Percentiles rank a stretch among this genome's conserved stretches.
These are phyloP conservation scores for Sapajus apella DNA, from an alignment of 2,113 vertebrate genomes.

Conservation along the genomic window DNA sequence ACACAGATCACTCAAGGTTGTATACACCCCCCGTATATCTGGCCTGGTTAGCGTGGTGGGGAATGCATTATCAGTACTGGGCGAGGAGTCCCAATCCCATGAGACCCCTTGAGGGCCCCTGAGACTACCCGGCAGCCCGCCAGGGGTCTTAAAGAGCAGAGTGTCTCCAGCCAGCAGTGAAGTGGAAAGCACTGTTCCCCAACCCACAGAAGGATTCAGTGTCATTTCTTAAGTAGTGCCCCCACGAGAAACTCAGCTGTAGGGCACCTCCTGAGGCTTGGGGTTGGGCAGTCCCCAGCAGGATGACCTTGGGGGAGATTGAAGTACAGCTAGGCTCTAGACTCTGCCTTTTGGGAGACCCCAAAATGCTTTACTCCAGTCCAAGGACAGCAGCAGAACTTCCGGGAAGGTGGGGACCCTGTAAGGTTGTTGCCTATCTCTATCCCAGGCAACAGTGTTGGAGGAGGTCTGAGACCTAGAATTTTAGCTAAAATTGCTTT, in stretches of 20 bases:
- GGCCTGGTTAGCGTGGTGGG: neutral
- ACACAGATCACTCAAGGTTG: neutral
- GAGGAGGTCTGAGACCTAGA: neutral
- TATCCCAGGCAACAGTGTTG: rapidly evolving
- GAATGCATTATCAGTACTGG: neutral
- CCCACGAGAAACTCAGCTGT: neutral
- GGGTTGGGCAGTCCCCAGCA: neutral
- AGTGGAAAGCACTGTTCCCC: neutral
- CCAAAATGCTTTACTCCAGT: neutral
- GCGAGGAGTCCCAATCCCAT: neutral
- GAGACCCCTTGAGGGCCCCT: neutral
- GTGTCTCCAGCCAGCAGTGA: neutral
- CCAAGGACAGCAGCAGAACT: rapidly evolving
- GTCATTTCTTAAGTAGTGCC: neutral
- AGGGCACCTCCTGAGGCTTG: neutral
- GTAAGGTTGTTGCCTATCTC: neutral
- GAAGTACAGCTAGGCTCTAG: neutral
- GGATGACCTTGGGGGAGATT: neutral
- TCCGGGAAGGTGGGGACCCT: neutral
- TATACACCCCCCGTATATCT: neutral
- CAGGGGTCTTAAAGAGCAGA: neutral
- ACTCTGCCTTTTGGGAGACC: neutral
- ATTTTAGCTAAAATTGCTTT: neutral
- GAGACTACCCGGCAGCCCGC: neutral
- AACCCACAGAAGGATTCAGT: rapidly evolving